Conservation (phyloP, 2,888 invertebrate genomes). For the Dynastes tityus region DNA sequence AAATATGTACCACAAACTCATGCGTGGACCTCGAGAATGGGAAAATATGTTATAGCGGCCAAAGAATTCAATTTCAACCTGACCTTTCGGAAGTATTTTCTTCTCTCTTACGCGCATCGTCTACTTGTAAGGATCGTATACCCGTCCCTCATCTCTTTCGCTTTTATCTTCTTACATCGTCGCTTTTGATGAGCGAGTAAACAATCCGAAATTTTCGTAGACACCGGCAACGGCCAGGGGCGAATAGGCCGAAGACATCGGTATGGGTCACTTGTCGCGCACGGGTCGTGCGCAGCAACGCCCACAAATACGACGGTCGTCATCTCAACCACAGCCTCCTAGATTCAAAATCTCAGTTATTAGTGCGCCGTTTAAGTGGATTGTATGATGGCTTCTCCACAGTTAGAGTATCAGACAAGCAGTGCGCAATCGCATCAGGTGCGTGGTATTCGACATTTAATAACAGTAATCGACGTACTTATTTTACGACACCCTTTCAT, state of each 20-base stretch:
- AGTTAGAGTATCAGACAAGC: conserved; percentile 64
- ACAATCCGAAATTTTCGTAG: conserved; percentile 28
- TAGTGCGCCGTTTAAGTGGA: conserved; percentile 69
- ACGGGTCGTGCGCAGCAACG: conserved; percentile 66
- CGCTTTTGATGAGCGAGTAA: background rate
- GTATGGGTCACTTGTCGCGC: conserved; percentile 64
- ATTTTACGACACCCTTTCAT: conserved; percentile 65
- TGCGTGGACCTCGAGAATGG: background rate
- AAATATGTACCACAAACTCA: background rate
- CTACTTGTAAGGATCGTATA: too few relatives aligned
- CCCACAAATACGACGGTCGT: conserved; percentile 66
- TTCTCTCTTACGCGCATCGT: background rate
- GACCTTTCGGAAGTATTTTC: conserved; percentile 19
- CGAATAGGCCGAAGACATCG: conserved; percentile 37
- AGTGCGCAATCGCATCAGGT: conserved; percentile 69
- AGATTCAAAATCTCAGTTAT: conserved; percentile 69
- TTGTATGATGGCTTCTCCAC: conserved; percentile 67
- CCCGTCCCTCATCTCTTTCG: background rate
- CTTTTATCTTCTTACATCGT: conserved; percentile 1
- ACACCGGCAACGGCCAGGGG: conserved; percentile 27
- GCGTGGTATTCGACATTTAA: conserved; percentile 64
- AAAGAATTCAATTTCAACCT: conserved; percentile 23
- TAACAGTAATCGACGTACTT: conserved; percentile 65
- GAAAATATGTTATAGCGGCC: conserved; percentile 28
- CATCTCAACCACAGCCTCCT: conserved; percentile 64